Conservation (phyloP, 2,888 invertebrate species). For the Sycophila texana region DNA sequence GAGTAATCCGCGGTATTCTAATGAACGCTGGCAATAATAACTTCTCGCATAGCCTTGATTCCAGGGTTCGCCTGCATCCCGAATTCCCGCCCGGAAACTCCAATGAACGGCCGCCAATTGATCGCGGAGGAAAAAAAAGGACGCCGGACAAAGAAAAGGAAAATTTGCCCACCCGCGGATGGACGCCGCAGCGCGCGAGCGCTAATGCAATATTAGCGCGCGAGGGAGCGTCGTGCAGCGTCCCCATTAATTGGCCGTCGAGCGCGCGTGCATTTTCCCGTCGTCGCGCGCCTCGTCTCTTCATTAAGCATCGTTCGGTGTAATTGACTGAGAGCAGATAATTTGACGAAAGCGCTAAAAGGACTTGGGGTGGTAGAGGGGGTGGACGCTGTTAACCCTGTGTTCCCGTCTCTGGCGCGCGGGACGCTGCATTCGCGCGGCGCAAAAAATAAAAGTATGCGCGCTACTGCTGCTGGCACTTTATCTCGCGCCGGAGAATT, state of each 20-base stretch:
- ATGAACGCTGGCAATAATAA: too few relatives aligned
- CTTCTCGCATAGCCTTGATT: too few relatives aligned
- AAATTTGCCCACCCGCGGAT: neutral
- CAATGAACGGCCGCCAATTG: too few relatives aligned
- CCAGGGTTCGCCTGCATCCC: too few relatives aligned
- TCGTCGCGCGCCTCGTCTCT: neutral
- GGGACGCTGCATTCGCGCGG: neutral
- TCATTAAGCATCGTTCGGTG: conserved; percentile 30
- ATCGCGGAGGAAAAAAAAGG: too few relatives aligned
- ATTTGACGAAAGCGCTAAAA: conserved; percentile 18
- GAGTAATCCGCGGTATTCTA: too few relatives aligned
- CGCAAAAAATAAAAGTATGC: neutral
- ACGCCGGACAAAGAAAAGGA: neutral
- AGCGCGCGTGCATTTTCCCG: neutral
- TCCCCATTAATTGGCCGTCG: conserved; percentile 6
- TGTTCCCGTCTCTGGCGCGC: too few relatives aligned
- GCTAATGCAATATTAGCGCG: neutral
- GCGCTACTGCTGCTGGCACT: neutral
- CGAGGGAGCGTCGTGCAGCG: neutral
- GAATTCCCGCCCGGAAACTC: too few relatives aligned
- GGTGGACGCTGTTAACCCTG: too few relatives aligned
- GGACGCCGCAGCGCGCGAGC: neutral
- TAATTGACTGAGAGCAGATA: conserved; percentile 40
- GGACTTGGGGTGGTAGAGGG: neutral
- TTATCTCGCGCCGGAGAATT: conserved; percentile 17